A percentile compares a stretch with the other conserved stretches of the same genome.
phyloP scores from a whole-genome alignment of 2,888 invertebrate genomes.

The Thereva unica region DNA sequence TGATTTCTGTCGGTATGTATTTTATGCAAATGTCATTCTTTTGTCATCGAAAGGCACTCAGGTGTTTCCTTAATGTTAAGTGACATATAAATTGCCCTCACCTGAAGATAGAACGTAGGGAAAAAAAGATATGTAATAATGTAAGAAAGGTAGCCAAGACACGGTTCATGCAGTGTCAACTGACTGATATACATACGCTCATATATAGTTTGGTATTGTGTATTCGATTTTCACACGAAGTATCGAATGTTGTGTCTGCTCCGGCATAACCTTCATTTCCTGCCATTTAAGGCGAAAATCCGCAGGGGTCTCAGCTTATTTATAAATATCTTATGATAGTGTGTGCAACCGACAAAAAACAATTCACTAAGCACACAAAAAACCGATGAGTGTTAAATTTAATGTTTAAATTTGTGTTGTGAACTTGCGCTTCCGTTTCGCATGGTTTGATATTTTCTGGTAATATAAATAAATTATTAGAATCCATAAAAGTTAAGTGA shows the following conservation, averaged over 20 bases:
- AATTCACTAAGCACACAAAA: not conserved
- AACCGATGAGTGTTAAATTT: constrained; percentile 15
- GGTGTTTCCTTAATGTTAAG: constrained; percentile 15
- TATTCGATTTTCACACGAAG: constrained; percentile 29
- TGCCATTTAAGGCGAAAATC: constrained; percentile 9
- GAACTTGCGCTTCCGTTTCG: constrained; percentile 11
- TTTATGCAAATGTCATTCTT: constrained; percentile 24
- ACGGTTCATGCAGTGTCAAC: too few species aligned
- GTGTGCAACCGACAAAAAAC: not conserved
- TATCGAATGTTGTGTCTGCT: not conserved
- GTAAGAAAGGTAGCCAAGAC: too few species aligned
- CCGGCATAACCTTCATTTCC: constrained; percentile 14
- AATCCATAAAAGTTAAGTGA: not conserved
- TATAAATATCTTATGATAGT: constrained; percentile 18
- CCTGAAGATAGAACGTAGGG: not conserved
- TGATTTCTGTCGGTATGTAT: constrained; percentile 19
- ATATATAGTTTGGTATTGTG: not conserved
- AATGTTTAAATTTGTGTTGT: constrained; percentile 22
- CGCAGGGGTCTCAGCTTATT: constrained; percentile 15
- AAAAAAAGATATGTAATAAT: too few species aligned
- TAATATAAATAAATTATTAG: not conserved
- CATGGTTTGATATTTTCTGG: not conserved
- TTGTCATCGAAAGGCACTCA: constrained; percentile 11
- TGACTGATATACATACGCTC: too few species aligned
- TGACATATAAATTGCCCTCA: not conserved